A percentile compares a stretch with the other conserved stretches of the same genome.
phyloP scores from a whole-genome alignment of 2,888 invertebrate species.

The Stenodema calcarata region DNA sequence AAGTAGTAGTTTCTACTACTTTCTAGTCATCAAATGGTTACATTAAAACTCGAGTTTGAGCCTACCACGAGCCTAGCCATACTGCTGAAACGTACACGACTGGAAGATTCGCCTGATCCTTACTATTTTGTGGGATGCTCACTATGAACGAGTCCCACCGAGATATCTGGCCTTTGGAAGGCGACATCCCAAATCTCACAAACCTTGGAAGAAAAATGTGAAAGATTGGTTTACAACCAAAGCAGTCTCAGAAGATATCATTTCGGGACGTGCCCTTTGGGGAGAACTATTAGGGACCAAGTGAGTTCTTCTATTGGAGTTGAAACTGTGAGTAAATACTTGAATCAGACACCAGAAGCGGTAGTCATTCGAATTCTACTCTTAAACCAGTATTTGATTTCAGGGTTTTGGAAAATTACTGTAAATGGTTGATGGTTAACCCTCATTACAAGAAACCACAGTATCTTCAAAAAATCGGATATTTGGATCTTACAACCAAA shows the following conservation, averaged over 20 bases:
- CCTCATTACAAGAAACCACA: constrained; percentile 40
- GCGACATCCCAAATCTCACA: neutral
- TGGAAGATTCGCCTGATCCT: too few relatives aligned
- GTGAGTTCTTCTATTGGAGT: neutral
- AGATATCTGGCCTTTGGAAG: constrained; percentile 34
- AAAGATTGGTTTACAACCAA: constrained; percentile 38
- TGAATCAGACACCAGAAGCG: too few relatives aligned
- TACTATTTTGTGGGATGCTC: constrained; percentile 49
- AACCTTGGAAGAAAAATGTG: constrained; percentile 23
- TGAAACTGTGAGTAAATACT: too few relatives aligned
- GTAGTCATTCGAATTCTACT: too few relatives aligned
- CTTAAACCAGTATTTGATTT: too few relatives aligned
- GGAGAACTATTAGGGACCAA: constrained; percentile 39
- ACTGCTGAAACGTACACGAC: too few relatives aligned
- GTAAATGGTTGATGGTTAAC: constrained; percentile 35
- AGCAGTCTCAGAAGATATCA: constrained; percentile 27
- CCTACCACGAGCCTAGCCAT: too few relatives aligned
- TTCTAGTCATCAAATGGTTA: too few relatives aligned
- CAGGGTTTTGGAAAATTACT: constrained; percentile 46
- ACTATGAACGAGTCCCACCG: constrained; percentile 17
- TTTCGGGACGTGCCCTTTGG: constrained; percentile 42
- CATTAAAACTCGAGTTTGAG: too few relatives aligned
- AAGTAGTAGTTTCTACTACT: too few relatives aligned
- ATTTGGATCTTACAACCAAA: neutral
- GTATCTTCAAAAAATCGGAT: constrained; percentile 43